Evolutionary conservation across 2,113 vertebrate genomes (phyloP), one percentile per base, ranked within the genome.

Genomic region (Tauraco erythrolophus): DNA sequence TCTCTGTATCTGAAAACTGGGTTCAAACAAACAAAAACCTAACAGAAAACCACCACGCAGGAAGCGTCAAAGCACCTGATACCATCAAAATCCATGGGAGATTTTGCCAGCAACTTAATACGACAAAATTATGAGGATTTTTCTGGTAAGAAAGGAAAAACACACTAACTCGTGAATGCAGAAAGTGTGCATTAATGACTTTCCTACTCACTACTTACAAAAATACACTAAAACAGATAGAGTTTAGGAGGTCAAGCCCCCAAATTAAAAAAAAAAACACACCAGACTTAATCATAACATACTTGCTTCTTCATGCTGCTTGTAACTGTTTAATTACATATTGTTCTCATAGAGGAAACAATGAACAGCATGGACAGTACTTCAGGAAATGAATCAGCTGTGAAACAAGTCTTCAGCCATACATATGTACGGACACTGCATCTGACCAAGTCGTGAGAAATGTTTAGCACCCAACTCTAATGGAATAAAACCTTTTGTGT

Each of bases 321-420:
- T 58, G 10, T 27, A 43, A 23, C 30, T 35, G 27, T 28, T n/a
- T 83, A 69, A 62, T 43, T 57, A 58, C 22, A 33, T 22, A 35
- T 4, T 76, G 46, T 8, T 53, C 24, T 84, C 28, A 41, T 4
- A 53, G 24, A 84, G 35, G 45, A 89, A 87, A 48, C 2, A 1
- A 48, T 2, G 24, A 58, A 69, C 0, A 51, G 51, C 64, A 85
- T 0, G 1, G 61, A 10, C 43, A 64, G 61, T 5, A 62, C 45
- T 28, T 35, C 82, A 74, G 85, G 96, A 95, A 94, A 86, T 93
- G 68, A 97, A 70, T 94, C 88, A 93, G 5, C 28, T 77, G 19
- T 5, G 33, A 56, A 43, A 65, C 31, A 46, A 58, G 37, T 14
- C 50, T 62, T 54, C 28, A 22, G 2, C 10, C n/a, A 66, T 9